phyloP scores from a whole-genome alignment of 1,140 invertebrate genomes.

The Rhizoglyphus robini region DNA sequence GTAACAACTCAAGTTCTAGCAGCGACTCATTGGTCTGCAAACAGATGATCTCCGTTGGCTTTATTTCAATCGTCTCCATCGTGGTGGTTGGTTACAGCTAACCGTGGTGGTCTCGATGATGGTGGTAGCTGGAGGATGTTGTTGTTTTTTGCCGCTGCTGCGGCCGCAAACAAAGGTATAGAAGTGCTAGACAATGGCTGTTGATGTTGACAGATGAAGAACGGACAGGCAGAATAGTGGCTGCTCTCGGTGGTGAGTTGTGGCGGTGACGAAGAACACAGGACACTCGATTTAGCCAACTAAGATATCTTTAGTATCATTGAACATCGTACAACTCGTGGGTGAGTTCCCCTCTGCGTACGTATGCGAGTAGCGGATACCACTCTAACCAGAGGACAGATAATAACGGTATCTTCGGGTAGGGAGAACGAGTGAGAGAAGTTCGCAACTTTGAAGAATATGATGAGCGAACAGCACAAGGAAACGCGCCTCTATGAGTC shows the following conservation, averaged over 20 bases:
- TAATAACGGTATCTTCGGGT: not conserved
- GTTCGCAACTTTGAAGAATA: not conserved
- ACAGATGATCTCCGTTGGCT: slow-evolving; percentile 15
- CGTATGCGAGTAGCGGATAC: not conserved
- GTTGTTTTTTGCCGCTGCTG: not conserved
- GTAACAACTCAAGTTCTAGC: slow-evolving; percentile 3
- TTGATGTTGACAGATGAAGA: not conserved
- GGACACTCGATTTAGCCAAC: not conserved
- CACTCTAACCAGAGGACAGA: not conserved
- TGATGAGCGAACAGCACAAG: not conserved
- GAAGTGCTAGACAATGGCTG: not conserved
- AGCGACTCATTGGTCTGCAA: slow-evolving; percentile 10
- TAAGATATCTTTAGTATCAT: not conserved
- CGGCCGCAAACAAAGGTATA: not conserved
- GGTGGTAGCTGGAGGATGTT: not conserved
- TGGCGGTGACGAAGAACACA: not conserved
- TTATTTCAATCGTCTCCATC: slow-evolving; percentile 14
- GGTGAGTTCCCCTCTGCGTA: not conserved
- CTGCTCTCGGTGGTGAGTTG: not conserved
- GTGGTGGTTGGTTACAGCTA: not conserved
- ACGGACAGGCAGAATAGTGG: not conserved
- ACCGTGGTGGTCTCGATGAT: not conserved
- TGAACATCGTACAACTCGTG: not conserved
- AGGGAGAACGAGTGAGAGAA: not conserved
- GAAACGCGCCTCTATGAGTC: not conserved